Percentiles rank a stretch among this genome's conserved stretches.
These are phyloP conservation scores for Magallana gigas DNA, from an alignment of 1,140 invertebrate species.

Conservation along the genomic window DNA sequence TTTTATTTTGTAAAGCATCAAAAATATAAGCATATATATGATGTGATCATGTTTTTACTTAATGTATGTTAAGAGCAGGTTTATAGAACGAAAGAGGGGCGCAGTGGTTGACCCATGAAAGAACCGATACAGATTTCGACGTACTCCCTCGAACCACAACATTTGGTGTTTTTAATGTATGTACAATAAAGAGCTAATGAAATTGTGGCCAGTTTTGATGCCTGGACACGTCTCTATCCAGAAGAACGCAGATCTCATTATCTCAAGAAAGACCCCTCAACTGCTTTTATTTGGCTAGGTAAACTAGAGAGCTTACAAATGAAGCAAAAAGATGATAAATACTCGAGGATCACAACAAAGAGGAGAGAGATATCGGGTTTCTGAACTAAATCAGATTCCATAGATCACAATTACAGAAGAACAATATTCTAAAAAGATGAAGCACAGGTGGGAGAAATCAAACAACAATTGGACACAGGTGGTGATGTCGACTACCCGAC, in stretches of 20 bases:
- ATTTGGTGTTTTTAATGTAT: not conserved
- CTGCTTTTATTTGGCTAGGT: conserved; percentile 4
- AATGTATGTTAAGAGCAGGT: too few species aligned
- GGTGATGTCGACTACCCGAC: not conserved
- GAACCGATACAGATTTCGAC: too few species aligned
- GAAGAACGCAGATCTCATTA: not conserved
- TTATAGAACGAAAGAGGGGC: too few species aligned
- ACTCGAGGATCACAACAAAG: not conserved
- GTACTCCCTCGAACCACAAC: too few species aligned
- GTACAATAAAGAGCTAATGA: not conserved
- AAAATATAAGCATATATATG: too few species aligned
- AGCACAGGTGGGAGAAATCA: conserved; percentile 25
- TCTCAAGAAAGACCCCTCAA: not conserved
- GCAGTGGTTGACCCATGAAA: too few species aligned
- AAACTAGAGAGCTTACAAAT: not conserved
- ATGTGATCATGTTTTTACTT: too few species aligned
- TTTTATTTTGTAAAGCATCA: too few species aligned
- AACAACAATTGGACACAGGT: not conserved
- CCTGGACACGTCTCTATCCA: conserved; percentile 2
- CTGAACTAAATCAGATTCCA: not conserved
- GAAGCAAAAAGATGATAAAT: conserved; percentile 22
- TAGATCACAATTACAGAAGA: conserved; percentile 19
- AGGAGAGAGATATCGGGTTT: conserved; percentile 5
- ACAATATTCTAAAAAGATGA: not conserved
- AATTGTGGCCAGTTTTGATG: conserved; percentile 1